Evolutionary conservation across 1,140 invertebrate genomes (phyloP), one percentile per base, ranked within the genome.

Genomic region (Nilaparvata lugens): DNA sequence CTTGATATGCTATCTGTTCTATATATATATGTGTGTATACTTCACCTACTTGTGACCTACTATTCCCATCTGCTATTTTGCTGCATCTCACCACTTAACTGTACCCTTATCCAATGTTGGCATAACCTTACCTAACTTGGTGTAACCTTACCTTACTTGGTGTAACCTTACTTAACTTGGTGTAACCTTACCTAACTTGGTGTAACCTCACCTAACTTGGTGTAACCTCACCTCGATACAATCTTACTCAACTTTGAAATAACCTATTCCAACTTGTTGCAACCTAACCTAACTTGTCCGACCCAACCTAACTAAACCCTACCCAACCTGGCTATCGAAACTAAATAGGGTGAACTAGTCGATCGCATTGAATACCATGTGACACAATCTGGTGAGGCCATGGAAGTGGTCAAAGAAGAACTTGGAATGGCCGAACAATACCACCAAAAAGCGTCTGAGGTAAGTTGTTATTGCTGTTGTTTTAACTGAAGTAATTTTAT

Each of bases 351-450:
- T 71, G 91, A 95, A 78, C 85, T 94, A 82, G 84, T 95, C 69
- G 91, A 95, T 78, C 78, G 88, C 70, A 92, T 95, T 75, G 92
- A 95, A 78, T 89, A 89, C 78, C 89, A 94, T 76, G 91, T 95
- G 53, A 82, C 85, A 66, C 81, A 87, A 72, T 85, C 89, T 62
- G 73, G 71, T 65, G 87, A 93, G 74, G 89, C 89, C 77, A 86
- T 95, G 65, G 83, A 85, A 71, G 78, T 82, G 55, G 91, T 89
- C 61, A 85, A 84, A 67, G 79, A 78, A 61, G 84, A 95, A 72
- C 85, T 93, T 28, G 81, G 80, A 69, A 81, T 83, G 69, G 93
- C 93, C 52, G 79, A 87, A 70, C 81, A 85, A 67, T 95, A 91
- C 78, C 86, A 89, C 71, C 83, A 76, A 69, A 93, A 92, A 76